Evolutionary conservation across 2,888 invertebrate genomes (phyloP), one percentile per base, ranked within the genome.

Genomic region (Camptogramma bilineatum): DNA sequence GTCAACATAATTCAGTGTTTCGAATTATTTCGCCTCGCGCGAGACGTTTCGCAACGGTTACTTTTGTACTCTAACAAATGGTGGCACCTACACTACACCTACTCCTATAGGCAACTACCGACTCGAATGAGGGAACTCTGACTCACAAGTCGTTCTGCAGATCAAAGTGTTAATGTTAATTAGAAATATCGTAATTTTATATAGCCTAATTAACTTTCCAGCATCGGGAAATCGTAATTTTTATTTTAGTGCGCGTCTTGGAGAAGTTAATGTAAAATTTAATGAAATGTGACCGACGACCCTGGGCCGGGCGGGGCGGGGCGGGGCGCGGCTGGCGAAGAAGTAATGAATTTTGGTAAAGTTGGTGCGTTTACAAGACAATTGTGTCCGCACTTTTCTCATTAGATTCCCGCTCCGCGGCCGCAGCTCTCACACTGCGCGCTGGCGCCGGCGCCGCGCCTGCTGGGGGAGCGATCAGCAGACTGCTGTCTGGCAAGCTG

Each of bases 141-240:
- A 57, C 19, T 53, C 64, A 39, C 19, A 8, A 21, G 34, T 10
- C 8, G 10, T 34, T 28, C 34, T 39, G 34, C 8, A 52, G 56
- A 56, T 60, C 64, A 59, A 64, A 64, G 60, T 56, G 52, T 47
- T 60, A 60, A 59, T 47, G 58, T 42, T 52, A 17, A 56, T 64
- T 48, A 60, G 56, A 60, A 60, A 56, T 60, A 64, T 64, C 56
- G 56, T 64, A 56, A 64, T 56, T 47, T 64, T 52, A 39, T 55
- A 64, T 55, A 24, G 16, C 42, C 60, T 57, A 64, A 64, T 64
- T 66, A 54, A 66, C 50, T 58, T 47, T 58, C 1, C 54, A 54
- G 51, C 53, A 62, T 53, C 44, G 53, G 50, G 54, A 64, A 59
- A 56, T 52, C 48, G 54, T 51, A 59, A 52, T 61, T 57, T 52